phyloP scores from a whole-genome alignment of 1,140 invertebrate species.

The Lamellibrachia luymesi region DNA sequence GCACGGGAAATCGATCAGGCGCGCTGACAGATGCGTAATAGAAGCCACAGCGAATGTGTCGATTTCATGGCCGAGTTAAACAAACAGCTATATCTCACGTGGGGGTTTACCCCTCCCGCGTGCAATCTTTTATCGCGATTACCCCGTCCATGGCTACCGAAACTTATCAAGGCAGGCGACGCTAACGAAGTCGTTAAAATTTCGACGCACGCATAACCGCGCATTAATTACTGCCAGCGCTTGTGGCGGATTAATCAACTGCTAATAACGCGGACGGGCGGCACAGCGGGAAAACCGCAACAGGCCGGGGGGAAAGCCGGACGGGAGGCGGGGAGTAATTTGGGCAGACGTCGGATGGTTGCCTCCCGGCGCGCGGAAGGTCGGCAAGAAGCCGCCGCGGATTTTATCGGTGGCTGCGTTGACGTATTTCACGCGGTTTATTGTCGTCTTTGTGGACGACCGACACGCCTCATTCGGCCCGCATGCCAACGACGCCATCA shows the following conservation, averaged over 20 bases:
- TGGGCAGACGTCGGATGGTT: neutral
- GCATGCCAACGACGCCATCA: neutral
- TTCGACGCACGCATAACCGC: neutral
- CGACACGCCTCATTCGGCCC: neutral
- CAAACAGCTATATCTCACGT: neutral
- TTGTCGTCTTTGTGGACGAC: neutral
- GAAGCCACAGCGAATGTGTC: neutral
- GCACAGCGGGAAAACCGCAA: neutral
- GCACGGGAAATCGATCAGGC: neutral
- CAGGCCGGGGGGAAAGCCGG: neutral
- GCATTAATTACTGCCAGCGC: neutral
- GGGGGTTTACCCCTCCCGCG: neutral
- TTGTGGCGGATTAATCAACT: neutral
- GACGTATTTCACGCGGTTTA: slow-evolving; percentile 4
- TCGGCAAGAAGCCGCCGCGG: neutral
- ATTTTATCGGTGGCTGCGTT: slow-evolving; percentile 1
- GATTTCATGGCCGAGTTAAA: neutral
- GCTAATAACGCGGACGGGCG: neutral
- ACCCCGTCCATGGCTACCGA: neutral
- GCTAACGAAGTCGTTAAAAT: neutral
- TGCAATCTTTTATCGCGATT: slow-evolving; percentile 1
- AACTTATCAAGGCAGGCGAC: neutral
- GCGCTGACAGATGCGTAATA: neutral
- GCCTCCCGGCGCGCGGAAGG: neutral
- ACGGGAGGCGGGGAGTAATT: neutral